These are phyloP conservation scores for Etia nguti DNA, from an alignment of 2,113 vertebrate species.

Conservation along the genomic window DNA sequence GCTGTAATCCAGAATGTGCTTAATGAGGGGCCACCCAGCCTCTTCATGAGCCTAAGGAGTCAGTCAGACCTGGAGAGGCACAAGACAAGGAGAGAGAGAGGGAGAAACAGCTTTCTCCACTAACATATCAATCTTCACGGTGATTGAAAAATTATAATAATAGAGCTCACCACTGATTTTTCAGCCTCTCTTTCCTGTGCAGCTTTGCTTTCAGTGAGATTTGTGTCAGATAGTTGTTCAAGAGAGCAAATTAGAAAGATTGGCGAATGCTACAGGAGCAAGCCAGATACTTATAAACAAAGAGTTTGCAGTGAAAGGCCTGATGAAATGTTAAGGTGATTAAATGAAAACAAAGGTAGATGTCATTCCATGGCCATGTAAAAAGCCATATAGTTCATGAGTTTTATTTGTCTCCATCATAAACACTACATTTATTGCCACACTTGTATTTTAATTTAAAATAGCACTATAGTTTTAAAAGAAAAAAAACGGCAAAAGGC, in stretches of 20 bases:
- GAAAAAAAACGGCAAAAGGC: not conserved
- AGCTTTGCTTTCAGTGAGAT: conserved; percentile 45
- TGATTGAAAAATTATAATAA: conserved; percentile 66
- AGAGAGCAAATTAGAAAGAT: conserved; percentile 56
- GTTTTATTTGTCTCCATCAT: not conserved
- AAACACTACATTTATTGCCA: not conserved
- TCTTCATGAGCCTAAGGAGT: conserved; percentile 56
- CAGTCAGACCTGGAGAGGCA: conserved; percentile 20
- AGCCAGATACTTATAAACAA: conserved; percentile 6
- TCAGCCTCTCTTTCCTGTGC: not conserved
- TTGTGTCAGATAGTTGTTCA: conserved; percentile 53
- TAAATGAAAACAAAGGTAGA: not conserved
- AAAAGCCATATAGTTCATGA: not conserved
- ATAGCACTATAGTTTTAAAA: not conserved
- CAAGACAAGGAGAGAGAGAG: not conserved
- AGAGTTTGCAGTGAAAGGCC: not conserved
- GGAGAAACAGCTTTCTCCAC: conserved; percentile 26
- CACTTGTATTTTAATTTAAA: not conserved
- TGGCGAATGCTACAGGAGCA: not conserved
- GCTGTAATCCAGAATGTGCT: conserved; percentile 72
- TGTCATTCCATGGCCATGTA: not conserved
- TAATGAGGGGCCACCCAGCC: conserved; percentile 68
- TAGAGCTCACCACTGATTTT: conserved; percentile 25
- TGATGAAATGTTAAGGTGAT: conserved; percentile 13
- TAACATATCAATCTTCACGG: conserved; percentile 56